phyloP scores from a whole-genome alignment of 2,888 invertebrate species.

The Ophion costatus region DNA sequence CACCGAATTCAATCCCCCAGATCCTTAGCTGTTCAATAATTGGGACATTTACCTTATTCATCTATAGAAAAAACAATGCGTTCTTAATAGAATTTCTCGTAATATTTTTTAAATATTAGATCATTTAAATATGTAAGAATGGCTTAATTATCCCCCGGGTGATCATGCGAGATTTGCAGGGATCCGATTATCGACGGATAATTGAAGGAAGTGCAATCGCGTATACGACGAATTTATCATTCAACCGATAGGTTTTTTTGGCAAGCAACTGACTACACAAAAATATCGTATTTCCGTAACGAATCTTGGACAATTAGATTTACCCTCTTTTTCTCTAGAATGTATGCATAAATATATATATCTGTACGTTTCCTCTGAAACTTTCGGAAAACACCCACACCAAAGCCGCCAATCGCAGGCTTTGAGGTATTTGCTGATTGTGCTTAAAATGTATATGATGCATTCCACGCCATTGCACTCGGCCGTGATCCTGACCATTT shows the following conservation, averaged over 20 bases:
- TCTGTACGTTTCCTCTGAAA: neutral
- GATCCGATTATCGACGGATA: neutral
- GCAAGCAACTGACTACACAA: conserved; percentile 18
- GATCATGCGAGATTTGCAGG: neutral
- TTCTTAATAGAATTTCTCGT: too few relatives aligned
- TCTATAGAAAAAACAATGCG: too few relatives aligned
- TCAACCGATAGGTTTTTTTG: conserved; percentile 29
- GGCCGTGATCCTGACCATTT: too few relatives aligned
- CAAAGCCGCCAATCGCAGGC: conserved; percentile 4
- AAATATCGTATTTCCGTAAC: conserved; percentile 50
- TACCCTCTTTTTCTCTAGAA: conserved; percentile 9
- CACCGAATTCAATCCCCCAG: too few relatives aligned
- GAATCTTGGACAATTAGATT: conserved; percentile 24
- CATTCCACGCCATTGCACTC: too few relatives aligned
- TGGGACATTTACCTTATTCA: too few relatives aligned
- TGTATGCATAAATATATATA: conserved; percentile 7
- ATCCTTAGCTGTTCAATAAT: too few relatives aligned
- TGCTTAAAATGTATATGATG: too few relatives aligned
- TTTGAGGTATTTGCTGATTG: conserved; percentile 23
- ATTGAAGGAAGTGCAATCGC: neutral
- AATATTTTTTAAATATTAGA: too few relatives aligned
- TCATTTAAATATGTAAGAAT: too few relatives aligned
- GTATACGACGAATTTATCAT: conserved; percentile 8
- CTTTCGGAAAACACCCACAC: conserved; percentile 19
- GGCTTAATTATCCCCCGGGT: too few relatives aligned